A percentile compares a stretch with the other conserved stretches of the same genome.
Evolutionary conservation across 1,140 invertebrate genomes (phyloP).

Genomic region (Linepithema humile): DNA sequence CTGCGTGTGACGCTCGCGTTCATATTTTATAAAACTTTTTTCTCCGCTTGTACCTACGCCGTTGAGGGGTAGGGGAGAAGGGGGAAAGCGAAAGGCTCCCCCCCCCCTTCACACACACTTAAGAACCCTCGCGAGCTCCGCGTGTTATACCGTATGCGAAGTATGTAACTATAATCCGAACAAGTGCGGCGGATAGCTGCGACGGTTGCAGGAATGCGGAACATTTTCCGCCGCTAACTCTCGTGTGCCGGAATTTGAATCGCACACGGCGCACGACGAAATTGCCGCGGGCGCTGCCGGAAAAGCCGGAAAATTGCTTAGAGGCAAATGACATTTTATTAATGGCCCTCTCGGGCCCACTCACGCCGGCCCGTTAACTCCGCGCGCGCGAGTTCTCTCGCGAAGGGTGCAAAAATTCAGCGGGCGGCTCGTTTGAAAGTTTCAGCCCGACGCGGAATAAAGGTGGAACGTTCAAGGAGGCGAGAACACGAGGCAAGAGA

Average conservation of each 20-base stretch:
- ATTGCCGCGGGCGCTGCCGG: background rate
- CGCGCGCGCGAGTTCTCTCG: background rate
- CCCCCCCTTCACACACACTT: constrained; percentile 16
- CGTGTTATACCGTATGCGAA: constrained; percentile 19
- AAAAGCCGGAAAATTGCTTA: constrained; percentile 29
- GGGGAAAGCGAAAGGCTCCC: constrained; percentile 35
- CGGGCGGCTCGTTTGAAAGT: constrained; percentile 14
- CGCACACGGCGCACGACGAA: background rate
- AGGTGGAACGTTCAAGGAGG: background rate
- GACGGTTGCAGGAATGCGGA: background rate
- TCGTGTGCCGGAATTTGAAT: constrained; percentile 4
- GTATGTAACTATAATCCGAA: background rate
- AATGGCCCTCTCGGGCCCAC: constrained; percentile 23
- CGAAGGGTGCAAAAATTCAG: constrained; percentile 11
- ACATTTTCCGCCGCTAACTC: constrained; percentile 14
- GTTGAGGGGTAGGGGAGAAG: no score
- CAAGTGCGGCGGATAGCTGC: background rate
- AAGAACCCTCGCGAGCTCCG: constrained; percentile 32
- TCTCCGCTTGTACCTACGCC: background rate
- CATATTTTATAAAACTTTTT: constrained; percentile 46
- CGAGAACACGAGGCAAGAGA: background rate
- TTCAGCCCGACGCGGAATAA: constrained; percentile 22
- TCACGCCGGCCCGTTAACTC: background rate
- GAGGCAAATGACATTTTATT: constrained; percentile 48
- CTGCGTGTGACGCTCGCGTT: constrained; percentile 67